Percentiles rank a stretch among this genome's conserved stretches.
These are phyloP conservation scores for Toxotes chatareus DNA, from an alignment of 2,113 vertebrate genomes.

Conservation along the genomic window DNA sequence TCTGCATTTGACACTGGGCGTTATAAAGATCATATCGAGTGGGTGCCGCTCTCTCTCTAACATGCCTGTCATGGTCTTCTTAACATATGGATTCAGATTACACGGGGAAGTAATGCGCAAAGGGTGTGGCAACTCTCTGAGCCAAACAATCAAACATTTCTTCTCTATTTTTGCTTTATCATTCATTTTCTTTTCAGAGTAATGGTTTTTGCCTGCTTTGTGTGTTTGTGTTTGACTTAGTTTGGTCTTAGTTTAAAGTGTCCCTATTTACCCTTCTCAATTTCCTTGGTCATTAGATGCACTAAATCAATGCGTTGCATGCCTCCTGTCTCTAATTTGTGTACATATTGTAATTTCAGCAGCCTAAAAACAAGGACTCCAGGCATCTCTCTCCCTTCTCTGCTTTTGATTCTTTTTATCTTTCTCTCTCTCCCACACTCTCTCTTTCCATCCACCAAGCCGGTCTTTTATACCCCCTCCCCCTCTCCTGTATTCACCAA, in stretches of 20 bases:
- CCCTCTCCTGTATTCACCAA: conserved; percentile 73
- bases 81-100: conserved; percentile 53
- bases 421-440: conserved; percentile 8
- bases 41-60: conserved; percentile 20
- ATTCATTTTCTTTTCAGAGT: conserved; percentile 1
- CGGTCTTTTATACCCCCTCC: conserved; percentile 12
- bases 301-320: conserved; percentile 50
- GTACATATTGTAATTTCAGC: conserved; percentile 47
- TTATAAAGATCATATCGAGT: conserved; percentile 57
- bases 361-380: conserved; percentile 32
- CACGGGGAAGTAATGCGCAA: conserved; percentile 24
- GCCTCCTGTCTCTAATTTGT: conserved; percentile 48
- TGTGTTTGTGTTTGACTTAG: conserved; percentile 27
- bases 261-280: conserved; percentile 17
- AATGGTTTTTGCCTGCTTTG: conserved; percentile 1
- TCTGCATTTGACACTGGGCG: conserved; percentile 55
- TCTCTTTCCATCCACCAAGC: conserved; percentile 23
- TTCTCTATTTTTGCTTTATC: neutral
- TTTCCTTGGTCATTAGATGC: conserved; percentile 44
- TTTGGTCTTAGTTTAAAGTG: conserved; percentile 10
- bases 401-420: conserved; percentile 35
- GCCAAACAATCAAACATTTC: neutral
- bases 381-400: conserved; percentile 23
- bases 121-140: conserved; percentile 5
- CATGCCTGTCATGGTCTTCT: conserved; percentile 45